Evolutionary conservation across 2,113 vertebrate species (phyloP).

Genomic region (Cinclus cinclus): DNA sequence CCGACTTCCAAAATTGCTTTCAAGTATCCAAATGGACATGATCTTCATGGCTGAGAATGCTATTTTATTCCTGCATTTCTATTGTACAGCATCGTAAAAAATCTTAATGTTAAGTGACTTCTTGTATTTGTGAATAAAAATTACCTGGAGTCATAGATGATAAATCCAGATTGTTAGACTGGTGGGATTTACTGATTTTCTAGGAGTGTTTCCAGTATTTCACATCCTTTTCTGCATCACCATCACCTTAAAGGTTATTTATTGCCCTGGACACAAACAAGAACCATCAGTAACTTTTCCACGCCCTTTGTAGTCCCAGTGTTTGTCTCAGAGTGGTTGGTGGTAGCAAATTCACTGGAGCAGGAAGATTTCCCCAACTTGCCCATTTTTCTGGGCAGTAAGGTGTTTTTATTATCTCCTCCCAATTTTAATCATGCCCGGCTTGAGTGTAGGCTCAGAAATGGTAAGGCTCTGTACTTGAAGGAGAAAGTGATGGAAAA

Average conservation of each 20-base stretch:
- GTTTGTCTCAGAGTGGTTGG: neutral
- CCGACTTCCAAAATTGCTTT: neutral
- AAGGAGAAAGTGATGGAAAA: neutral
- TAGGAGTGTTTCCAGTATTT: neutral
- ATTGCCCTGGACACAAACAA: neutral
- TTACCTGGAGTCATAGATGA: neutral
- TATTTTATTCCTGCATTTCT: neutral
- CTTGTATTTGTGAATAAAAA: neutral
- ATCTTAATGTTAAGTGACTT: neutral
- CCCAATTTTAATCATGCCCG: neutral
- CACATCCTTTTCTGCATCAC: neutral
- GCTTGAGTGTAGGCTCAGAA: neutral
- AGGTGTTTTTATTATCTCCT: neutral
- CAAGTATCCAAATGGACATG: neutral
- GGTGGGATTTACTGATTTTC: neutral
- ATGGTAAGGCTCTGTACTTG: neutral
- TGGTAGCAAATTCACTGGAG: neutral
- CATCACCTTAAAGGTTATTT: neutral
- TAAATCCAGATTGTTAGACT: neutral
- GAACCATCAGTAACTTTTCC: neutral
- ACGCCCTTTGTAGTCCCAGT: too few species aligned
- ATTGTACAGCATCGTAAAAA: neutral
- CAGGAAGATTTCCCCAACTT: neutral
- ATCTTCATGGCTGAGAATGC: neutral
- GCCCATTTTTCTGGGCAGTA: neutral